Percentiles rank a stretch among this genome's conserved stretches.
These are phyloP conservation scores for Myotis findleyi DNA, from an alignment of 2,797 vertebrate genomes.

Conservation along the genomic window DNA sequence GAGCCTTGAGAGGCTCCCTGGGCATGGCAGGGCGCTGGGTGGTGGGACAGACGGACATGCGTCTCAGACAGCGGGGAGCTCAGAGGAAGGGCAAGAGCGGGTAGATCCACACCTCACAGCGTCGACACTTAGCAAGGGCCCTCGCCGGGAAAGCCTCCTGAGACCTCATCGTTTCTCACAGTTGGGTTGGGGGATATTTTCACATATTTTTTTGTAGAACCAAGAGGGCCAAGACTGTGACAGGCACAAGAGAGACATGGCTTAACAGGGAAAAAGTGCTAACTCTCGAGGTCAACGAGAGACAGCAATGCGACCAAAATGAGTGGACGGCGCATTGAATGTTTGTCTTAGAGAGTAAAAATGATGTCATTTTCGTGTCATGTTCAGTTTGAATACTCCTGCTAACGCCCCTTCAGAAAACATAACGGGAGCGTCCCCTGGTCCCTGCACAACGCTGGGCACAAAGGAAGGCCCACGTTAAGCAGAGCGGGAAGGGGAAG, in stretches of 20 bases:
- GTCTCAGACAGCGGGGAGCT: background rate
- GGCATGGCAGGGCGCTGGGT: fast-evolving
- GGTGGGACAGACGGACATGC: fast-evolving
- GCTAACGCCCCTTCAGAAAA: background rate
- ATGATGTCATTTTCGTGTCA: background rate
- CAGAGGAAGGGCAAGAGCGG: background rate
- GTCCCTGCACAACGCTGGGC: background rate
- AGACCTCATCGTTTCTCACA: background rate
- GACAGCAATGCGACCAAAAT: background rate
- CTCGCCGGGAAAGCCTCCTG: background rate
- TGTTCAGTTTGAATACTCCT: background rate
- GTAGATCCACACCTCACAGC: background rate
- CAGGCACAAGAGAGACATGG: background rate
- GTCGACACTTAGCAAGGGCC: background rate
- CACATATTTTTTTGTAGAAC: background rate
- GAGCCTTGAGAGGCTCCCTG: too few species aligned
- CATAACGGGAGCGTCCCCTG: background rate
- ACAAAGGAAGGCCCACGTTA: background rate
- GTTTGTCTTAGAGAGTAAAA: background rate
- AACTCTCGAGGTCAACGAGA: background rate
- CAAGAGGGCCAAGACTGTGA: background rate
- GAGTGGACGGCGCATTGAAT: background rate
- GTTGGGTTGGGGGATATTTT: background rate
- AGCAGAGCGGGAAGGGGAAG: background rate
- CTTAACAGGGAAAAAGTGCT: background rate